Percentiles rank a stretch among this genome's conserved stretches.
phyloP scores from a whole-genome alignment of 2,113 vertebrate species.

The Mesembrinibis cayennensis region DNA sequence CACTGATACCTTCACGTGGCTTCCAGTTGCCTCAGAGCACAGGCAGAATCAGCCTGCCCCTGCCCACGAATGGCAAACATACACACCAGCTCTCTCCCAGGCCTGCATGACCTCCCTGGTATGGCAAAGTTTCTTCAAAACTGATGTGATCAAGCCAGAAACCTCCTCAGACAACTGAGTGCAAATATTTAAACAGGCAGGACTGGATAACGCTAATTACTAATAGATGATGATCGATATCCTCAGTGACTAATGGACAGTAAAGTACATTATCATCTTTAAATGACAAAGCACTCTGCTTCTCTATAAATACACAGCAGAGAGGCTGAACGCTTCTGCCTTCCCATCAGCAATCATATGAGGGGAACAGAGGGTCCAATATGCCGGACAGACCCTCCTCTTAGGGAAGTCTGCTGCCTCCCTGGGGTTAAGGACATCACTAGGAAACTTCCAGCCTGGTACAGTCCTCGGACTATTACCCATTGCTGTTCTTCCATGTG shows the following conservation, averaged over 20 bases:
- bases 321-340: background rate
- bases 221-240: background rate
- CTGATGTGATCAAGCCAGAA: fast-evolving
- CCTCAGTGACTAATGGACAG: background rate
- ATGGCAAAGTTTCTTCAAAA: background rate
- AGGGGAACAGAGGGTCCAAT: no score
- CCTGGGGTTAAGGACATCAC: no score
- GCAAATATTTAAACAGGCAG: background rate
- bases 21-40: background rate
- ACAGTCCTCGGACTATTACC: no score
- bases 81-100: background rate
- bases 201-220: background rate
- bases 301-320: background rate
- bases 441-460: no score
- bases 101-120: background rate
- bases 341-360: background rate
- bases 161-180: background rate
- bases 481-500: no score
- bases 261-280: background rate
- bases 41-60: background rate
- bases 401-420: no score
- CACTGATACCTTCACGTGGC: fast-evolving
- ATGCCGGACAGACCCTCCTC: no score
- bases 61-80: background rate
- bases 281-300: background rate